Conservation (phyloP, 2,797 vertebrate species). For the Propithecus perrieri region DNA sequence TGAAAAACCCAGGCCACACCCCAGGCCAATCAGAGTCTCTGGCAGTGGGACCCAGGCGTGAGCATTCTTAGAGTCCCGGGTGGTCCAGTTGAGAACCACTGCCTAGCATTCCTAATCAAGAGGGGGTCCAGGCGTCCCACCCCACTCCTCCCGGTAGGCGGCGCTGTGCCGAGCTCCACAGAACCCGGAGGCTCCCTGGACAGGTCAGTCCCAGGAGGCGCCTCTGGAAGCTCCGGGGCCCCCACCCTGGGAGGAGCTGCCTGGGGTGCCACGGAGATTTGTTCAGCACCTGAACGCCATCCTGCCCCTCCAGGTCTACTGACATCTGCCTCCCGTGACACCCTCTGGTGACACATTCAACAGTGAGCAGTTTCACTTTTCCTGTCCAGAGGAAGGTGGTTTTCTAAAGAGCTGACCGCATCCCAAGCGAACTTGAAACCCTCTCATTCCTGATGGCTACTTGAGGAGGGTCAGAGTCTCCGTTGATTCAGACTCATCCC, state of each 20-base stretch:
- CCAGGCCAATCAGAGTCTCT: no score
- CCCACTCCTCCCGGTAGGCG: not conserved
- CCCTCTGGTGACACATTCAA: not conserved
- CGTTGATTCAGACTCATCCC: not conserved
- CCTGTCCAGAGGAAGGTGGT: not conserved
- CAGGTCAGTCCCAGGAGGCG: not conserved
- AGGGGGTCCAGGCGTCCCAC: not conserved
- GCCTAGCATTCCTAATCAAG: rapidly evolving
- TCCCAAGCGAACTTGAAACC: not conserved
- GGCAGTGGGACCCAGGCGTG: not conserved
- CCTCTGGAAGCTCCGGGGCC: not conserved
- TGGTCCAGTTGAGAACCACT: not conserved
- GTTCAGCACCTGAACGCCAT: not conserved
- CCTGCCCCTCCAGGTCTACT: not conserved
- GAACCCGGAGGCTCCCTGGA: not conserved
- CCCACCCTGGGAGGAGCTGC: not conserved
- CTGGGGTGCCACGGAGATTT: not conserved
- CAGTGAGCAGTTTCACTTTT: not conserved
- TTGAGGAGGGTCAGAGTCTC: not conserved
- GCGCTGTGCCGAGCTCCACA: not conserved
- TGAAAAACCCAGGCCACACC: not conserved
- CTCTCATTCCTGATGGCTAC: not conserved
- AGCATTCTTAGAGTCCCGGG: not conserved
- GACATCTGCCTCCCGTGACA: not conserved
- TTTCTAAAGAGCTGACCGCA: not conserved